phyloP scores from a whole-genome alignment of 2,797 vertebrate species.

The Brotula barbata region DNA sequence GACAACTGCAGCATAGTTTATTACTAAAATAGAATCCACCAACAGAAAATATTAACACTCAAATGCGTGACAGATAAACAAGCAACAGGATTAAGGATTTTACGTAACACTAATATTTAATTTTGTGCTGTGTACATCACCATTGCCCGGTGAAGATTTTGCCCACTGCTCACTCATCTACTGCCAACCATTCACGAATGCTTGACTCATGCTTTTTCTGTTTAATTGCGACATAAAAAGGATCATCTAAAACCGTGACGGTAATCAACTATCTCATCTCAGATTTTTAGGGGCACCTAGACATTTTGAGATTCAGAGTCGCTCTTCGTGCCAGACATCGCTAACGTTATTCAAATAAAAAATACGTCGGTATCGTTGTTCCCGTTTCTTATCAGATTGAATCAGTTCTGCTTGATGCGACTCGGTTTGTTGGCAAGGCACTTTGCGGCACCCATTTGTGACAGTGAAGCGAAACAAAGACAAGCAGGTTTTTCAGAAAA shows the following conservation, averaged over 20 bases:
- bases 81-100: slow-evolving; percentile 57
- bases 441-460: neutral
- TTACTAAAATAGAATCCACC: slow-evolving; percentile 17
- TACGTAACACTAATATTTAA: slow-evolving; percentile 58
- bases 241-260: slow-evolving; percentile 45
- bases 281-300: neutral
- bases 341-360: neutral
- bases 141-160: slow-evolving; percentile 48
- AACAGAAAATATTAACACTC: slow-evolving; percentile 14
- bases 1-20: slow-evolving; percentile 50
- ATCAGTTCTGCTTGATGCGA: neutral
- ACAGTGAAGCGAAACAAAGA: too few relatives aligned
- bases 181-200: slow-evolving; percentile 42
- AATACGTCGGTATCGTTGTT: neutral
- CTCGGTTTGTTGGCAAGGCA: neutral
- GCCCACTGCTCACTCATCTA: slow-evolving; percentile 45
- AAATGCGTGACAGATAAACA: slow-evolving; percentile 37
- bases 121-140: slow-evolving; percentile 55
- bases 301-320: too few relatives aligned
- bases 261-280: slow-evolving; percentile 17
- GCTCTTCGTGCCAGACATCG: neutral
- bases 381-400: neutral
- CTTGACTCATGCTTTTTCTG: slow-evolving; percentile 33
- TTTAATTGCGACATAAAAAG: slow-evolving; percentile 52
- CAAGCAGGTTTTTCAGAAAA: too few relatives aligned